Evolutionary conservation across 2,797 vertebrate species (phyloP).

Genomic region (Intellagama lesueurii): DNA sequence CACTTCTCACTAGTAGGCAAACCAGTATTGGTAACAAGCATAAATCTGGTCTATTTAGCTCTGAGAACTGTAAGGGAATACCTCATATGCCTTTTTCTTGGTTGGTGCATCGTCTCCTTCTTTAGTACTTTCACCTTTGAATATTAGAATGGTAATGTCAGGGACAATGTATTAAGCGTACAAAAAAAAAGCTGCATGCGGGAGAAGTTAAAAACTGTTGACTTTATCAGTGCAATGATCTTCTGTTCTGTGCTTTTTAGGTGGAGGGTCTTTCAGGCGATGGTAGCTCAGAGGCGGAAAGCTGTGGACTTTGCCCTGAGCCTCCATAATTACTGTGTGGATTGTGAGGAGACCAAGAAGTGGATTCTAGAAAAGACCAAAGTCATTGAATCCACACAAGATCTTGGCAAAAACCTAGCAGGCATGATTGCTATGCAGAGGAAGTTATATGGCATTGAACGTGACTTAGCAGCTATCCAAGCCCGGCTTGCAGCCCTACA

Average conservation of each 20-base stretch:
- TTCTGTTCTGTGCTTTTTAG: conserved; percentile 70
- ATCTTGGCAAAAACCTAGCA: conserved; percentile 90
- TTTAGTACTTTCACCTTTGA: neutral
- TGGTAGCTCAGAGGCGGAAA: conserved; percentile 85
- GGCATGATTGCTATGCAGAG: conserved; percentile 94
- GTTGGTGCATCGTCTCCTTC: neutral
- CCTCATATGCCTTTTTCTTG: neutral
- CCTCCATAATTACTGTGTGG: conserved; percentile 91
- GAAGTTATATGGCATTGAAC: conserved; percentile 93
- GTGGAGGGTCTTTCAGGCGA: conserved; percentile 89
- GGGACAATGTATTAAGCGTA: neutral
- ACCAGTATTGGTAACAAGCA: neutral
- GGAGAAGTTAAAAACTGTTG: neutral
- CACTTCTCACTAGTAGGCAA: neutral
- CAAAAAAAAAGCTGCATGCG: neutral
- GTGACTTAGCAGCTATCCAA: conserved; percentile 88
- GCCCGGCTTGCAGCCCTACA: conserved; percentile 83
- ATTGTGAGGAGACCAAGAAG: conserved; percentile 90
- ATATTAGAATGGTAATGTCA: neutral
- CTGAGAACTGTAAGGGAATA: neutral
- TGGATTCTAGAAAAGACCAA: conserved; percentile 93
- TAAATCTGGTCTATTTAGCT: neutral
- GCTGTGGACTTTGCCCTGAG: conserved; percentile 89
- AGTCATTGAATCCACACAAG: conserved; percentile 90
- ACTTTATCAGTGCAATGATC: neutral